Percentiles rank a stretch among this genome's conserved stretches.
Conservation (phyloP, 2,888 invertebrate species). For the Eristalis arbustorum region DNA sequence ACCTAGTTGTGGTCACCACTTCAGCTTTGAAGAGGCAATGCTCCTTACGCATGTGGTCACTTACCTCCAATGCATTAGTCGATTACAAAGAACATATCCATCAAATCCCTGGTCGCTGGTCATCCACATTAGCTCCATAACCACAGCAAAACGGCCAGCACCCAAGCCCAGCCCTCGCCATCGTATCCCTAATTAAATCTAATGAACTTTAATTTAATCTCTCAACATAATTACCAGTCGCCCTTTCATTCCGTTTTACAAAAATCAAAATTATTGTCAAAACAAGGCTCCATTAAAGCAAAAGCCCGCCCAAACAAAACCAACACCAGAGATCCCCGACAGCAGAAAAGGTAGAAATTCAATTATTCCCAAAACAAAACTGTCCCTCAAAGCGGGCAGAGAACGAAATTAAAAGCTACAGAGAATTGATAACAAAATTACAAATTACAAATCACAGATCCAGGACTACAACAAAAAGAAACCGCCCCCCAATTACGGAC, state of each 20-base stretch:
- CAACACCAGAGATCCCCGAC: not conserved
- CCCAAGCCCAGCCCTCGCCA: not conserved
- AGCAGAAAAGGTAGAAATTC: constrained; percentile 23
- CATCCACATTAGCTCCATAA: not conserved
- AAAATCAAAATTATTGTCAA: not conserved
- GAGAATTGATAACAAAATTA: constrained; percentile 47
- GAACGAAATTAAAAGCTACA: constrained; percentile 45
- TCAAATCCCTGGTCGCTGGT: not conserved
- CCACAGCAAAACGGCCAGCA: not conserved
- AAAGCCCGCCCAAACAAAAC: not conserved
- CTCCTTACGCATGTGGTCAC: not conserved
- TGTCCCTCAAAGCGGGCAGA: not conserved
- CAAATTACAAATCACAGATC: constrained; percentile 36
- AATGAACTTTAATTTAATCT: constrained; percentile 34
- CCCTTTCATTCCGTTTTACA: not conserved
- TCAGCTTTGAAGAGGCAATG: not conserved
- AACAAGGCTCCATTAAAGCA: not conserved
- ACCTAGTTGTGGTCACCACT: not conserved
- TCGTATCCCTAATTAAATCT: constrained; percentile 2
- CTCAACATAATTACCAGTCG: not conserved
- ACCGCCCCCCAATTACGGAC: constrained; percentile 10
- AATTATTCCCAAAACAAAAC: constrained; percentile 38
- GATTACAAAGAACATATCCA: not conserved
- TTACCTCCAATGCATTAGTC: not conserved
- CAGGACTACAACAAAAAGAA: not conserved